Evolutionary conservation across 2,888 invertebrate genomes (phyloP), one percentile per base, ranked within the genome.

Genomic region (Smittia sp.): DNA sequence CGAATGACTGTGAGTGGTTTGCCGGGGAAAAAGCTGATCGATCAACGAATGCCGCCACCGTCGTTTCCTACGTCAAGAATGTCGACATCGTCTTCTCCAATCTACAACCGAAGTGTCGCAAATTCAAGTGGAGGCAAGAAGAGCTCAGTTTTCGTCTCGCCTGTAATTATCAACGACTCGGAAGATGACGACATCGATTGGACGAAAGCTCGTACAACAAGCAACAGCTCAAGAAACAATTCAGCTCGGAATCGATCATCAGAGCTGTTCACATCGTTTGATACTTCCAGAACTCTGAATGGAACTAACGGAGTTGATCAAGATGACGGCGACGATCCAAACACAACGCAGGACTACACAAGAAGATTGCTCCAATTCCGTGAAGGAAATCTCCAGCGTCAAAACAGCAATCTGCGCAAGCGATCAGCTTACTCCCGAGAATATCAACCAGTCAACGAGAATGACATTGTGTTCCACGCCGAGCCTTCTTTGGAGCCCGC

Each of bases 271-370:
- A 9, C 65, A 3, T n/a, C 4, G 4, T 3, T 20, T 1, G 25
- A 25, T 24, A 9, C 27, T 4, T 27, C 11, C 7, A 18, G 13
- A 18, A 39, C n/a, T 2, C 6, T 15, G 6, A 38, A 67, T 20
- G 58, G 62, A 20, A 39, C 9, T 4, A 73, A 73, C 39, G 15
- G 25, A 13, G 18, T 22, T 2, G 20, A 82, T 62, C 81, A 84
- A 1, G 76, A 76, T 24, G 77, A 85, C 76, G 85, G 86, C 79
- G 85, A 85, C 75, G 88, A 89, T 78, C 88, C 89, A 77, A 89
- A 90, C 72, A 90, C 88, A 80, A 82, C 90, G 78, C 90, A 89
- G 78, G 90, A 88, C 78, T 90, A 90, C 77, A 89, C 90, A 0
- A 84, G 86, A 74, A 85, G 89, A 75, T 73, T 78, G 68, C 70